phyloP scores from a whole-genome alignment of 2,113 vertebrate species.

The Eclectus roratus region DNA sequence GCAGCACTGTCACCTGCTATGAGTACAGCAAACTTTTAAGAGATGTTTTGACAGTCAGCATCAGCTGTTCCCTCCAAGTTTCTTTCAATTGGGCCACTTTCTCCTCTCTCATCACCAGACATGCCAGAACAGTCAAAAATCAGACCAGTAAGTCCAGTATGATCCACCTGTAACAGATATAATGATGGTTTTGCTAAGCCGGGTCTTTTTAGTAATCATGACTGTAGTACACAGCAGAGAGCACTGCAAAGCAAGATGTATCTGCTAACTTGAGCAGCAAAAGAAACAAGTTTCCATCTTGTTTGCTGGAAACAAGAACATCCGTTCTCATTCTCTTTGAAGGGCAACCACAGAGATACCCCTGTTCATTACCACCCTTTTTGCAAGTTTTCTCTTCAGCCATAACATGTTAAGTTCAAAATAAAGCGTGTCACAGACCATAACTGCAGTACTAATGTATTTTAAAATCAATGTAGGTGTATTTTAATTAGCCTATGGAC shows the following conservation, averaged over 20 bases:
- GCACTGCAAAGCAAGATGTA: not conserved
- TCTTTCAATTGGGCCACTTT: not conserved
- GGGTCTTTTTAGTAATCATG: not conserved
- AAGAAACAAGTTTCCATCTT: not conserved
- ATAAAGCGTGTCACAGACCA: not conserved
- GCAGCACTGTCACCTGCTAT: not conserved
- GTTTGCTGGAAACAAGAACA: not conserved
- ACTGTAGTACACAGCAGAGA: not conserved
- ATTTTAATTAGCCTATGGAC: not conserved
- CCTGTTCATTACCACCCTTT: not conserved
- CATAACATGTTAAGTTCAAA: not conserved
- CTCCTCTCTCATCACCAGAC: not conserved
- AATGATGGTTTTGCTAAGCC: not conserved
- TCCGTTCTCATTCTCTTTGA: not conserved
- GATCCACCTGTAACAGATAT: rapidly evolving
- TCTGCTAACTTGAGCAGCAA: not conserved
- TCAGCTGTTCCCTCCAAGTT: not conserved
- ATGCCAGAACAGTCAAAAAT: not conserved
- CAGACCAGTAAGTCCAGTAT: rapidly evolving
- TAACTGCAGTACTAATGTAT: not conserved
- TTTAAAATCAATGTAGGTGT: not conserved
- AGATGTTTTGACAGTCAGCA: not conserved
- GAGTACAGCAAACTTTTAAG: not conserved
- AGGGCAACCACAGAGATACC: not conserved
- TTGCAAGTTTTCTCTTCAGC: not conserved